phyloP scores from a whole-genome alignment of 2,888 invertebrate genomes.

The Rotaria magnacalcarata region DNA sequence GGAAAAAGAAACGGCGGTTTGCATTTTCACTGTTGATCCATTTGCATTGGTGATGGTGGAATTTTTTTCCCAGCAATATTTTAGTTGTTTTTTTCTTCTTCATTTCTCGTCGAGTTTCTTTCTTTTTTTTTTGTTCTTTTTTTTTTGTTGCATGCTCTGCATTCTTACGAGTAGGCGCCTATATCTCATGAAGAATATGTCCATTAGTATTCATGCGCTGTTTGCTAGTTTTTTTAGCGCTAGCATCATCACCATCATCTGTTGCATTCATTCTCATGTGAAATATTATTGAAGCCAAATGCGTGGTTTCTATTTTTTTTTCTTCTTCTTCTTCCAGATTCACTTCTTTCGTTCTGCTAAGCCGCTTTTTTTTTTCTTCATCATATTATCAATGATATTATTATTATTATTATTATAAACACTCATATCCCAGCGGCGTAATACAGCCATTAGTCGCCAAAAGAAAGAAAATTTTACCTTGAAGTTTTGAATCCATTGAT shows the following conservation, averaged over 20 bases:
- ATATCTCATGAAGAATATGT: background rate
- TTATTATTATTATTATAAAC: background rate
- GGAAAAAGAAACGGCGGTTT: background rate
- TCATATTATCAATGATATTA: no score
- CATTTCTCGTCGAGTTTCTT: no score
- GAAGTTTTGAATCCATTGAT: background rate
- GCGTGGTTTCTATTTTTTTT: background rate
- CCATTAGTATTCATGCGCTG: background rate
- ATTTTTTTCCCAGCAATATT: background rate
- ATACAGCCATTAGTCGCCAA: no score
- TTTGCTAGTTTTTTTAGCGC: background rate
- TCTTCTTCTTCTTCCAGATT: background rate
- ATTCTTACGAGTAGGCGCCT: background rate
- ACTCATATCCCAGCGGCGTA: background rate
- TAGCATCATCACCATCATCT: background rate
- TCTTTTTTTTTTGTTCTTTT: background rate
- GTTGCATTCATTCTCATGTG: background rate
- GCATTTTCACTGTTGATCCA: background rate
- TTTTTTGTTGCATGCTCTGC: background rate
- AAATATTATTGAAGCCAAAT: background rate
- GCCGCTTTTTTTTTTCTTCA: no score
- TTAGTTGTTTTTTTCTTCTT: background rate
- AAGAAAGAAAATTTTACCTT: no score
- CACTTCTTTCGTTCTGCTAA: background rate
- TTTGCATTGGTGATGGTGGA: background rate